Evolutionary conservation across 2,888 invertebrate species (phyloP), one percentile per base, ranked within the genome.

Genomic region (Branchinecta sandiegonensis): DNA sequence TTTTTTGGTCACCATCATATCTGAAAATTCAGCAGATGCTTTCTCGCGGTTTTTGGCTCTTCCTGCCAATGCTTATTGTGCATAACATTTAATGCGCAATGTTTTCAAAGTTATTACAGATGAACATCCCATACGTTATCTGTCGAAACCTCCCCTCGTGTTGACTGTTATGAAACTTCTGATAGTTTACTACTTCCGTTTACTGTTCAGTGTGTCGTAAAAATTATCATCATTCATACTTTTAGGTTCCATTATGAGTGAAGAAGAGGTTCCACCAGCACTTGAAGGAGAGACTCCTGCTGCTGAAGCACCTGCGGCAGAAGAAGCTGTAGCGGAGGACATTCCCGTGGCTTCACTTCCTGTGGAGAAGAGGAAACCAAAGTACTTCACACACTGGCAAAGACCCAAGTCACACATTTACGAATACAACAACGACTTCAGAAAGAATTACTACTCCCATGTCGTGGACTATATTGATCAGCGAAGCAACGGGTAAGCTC

Each of bases 401-500:
- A 85, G 90, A 83, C 90, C 90, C 23, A 85, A 85, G 77, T 86
- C 86, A 79, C 84, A 88, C 65, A 88, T 88, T 76, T 91, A 91
- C 81, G 84, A 82, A 76, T 90, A 90, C 77, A 81, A 89, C 77
- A 88, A 87, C 80, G 86, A 90, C 78, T 91, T 90, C 80, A 85
- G 87, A 79, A 84, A 85, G 78, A 90, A 88, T 79, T 91, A 91
- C 78, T 91, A 90, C 79, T 85, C 90, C 76, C 90, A 90, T 76
- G 86, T 89, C 71, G 88, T 91, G 77, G 85, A 86, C 75, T 91
- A 87, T 79, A 78, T 91, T 79, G 87, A 91, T 77, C 84, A 86
- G 76, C 83, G 88, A 74, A 84, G 86, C 78, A 81, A 82, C 72
- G 90, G 90, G 0, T 68, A 14, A 14, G 46, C 13, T 14, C 13